Percentiles rank a stretch among this genome's conserved stretches.
These are phyloP conservation scores for Trichechus manatus DNA, from an alignment of 2,113 vertebrate genomes.

Conservation along the genomic window DNA sequence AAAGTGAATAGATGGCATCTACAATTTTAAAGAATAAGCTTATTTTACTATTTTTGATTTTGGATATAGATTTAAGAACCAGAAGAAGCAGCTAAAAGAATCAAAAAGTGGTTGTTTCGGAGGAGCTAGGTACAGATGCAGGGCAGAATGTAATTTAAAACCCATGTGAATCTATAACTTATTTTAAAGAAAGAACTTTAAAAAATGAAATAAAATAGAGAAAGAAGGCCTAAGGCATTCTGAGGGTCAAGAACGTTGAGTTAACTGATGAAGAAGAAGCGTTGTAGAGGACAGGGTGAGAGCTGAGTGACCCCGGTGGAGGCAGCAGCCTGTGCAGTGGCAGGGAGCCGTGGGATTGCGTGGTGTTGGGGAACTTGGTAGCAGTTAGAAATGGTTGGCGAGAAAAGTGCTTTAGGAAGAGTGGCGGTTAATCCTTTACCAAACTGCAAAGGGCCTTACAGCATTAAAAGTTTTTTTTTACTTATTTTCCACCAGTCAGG, in stretches of 20 bases:
- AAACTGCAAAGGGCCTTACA: background rate
- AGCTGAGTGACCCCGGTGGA: background rate
- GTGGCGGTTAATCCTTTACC: constrained; percentile 3
- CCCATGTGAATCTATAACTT: background rate
- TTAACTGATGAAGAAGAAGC: too few species aligned
- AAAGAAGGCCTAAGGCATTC: constrained; percentile 9
- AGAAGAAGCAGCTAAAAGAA: constrained; percentile 35
- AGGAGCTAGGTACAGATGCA: background rate
- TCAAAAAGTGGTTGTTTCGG: constrained; percentile 20
- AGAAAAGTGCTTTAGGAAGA: constrained; percentile 47
- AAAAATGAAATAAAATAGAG: constrained; percentile 34
- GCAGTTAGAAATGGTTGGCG: constrained; percentile 9
- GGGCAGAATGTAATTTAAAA: constrained; percentile 37
- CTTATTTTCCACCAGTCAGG: background rate
- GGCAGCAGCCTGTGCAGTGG: background rate
- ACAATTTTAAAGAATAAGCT: constrained; percentile 31
- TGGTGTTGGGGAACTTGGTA: constrained; percentile 12
- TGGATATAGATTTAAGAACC: constrained; percentile 43
- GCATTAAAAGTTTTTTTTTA: background rate
- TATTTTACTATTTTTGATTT: constrained; percentile 15
- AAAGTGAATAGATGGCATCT: background rate
- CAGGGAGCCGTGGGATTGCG: background rate
- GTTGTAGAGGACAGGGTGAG: background rate
- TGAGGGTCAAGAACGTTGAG: background rate
- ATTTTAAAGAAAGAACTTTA: background rate